These are phyloP conservation scores for Erpornis zantholeuca DNA, from an alignment of 2,113 vertebrate genomes.

Conservation along the genomic window DNA sequence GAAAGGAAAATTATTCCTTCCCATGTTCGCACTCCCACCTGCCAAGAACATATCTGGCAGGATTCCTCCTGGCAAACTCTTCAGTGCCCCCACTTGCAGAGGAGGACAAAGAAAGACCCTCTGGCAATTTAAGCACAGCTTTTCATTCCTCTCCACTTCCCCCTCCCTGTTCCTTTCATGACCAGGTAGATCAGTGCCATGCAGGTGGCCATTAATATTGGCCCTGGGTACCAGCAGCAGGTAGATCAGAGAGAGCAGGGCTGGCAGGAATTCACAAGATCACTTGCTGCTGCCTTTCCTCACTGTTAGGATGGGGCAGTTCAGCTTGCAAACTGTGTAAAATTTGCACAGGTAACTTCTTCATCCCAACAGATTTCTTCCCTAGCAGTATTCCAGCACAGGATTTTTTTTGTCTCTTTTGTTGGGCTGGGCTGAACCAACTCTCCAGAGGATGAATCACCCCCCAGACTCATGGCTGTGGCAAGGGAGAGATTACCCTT, in stretches of 20 bases:
- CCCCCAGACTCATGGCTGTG: not conserved
- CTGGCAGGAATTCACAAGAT: not conserved
- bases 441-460: not conserved
- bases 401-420: not conserved
- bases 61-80: not conserved
- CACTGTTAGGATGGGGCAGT: not conserved
- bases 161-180: not conserved
- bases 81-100: not conserved
- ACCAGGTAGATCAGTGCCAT: too few relatives aligned
- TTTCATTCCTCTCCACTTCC: not conserved
- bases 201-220: not conserved
- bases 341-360: not conserved
- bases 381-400: not conserved
- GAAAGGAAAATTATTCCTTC: not conserved
- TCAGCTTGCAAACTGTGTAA: not conserved
- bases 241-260: not conserved
- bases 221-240: not conserved
- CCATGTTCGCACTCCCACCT: not conserved
- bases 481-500: not conserved
- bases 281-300: not conserved
- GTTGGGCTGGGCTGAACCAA: not conserved
- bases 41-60: not conserved
- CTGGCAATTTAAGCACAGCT: not conserved
- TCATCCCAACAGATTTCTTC: not conserved
- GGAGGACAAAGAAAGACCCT: not conserved